phyloP scores from a whole-genome alignment of 2,888 invertebrate genomes.

The Pollenia amentaria region DNA sequence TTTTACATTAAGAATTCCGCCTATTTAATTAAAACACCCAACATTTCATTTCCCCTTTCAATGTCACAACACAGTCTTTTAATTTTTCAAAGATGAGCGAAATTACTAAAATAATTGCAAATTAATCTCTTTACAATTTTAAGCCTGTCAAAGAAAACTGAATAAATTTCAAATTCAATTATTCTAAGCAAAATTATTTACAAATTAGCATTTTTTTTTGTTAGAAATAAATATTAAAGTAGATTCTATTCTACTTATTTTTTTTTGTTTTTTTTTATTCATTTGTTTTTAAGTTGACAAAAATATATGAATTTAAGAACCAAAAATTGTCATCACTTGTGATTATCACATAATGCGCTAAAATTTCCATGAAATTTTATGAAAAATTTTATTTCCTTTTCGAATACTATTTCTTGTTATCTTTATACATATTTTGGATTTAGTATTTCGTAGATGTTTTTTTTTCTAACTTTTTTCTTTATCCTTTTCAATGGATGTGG shows the following conservation, averaged over 20 bases:
- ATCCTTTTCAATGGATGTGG: neutral
- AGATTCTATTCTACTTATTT: neutral
- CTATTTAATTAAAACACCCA: too few relatives aligned
- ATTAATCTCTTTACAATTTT: too few relatives aligned
- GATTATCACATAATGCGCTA: constrained; percentile 66
- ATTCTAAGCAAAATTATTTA: too few relatives aligned
- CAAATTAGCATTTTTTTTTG: too few relatives aligned
- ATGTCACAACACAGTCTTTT: too few relatives aligned
- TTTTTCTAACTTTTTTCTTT: neutral
- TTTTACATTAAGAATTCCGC: too few relatives aligned
- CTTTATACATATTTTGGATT: neutral
- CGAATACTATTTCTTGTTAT: constrained; percentile 7
- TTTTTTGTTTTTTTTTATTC: neutral
- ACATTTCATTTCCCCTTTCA: too few relatives aligned
- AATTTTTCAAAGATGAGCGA: too few relatives aligned
- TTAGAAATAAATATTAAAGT: too few relatives aligned
- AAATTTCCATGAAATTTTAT: constrained; percentile 58
- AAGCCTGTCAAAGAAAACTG: too few relatives aligned
- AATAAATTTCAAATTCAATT: too few relatives aligned
- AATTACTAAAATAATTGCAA: too few relatives aligned
- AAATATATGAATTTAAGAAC: constrained; percentile 19
- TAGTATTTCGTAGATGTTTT: neutral
- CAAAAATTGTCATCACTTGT: constrained; percentile 63
- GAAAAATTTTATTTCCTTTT: constrained; percentile 54
- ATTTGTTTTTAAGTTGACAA: constrained; percentile 31